Conservation (phyloP, 2,797 vertebrate species). For the Syncerus caffer region DNA sequence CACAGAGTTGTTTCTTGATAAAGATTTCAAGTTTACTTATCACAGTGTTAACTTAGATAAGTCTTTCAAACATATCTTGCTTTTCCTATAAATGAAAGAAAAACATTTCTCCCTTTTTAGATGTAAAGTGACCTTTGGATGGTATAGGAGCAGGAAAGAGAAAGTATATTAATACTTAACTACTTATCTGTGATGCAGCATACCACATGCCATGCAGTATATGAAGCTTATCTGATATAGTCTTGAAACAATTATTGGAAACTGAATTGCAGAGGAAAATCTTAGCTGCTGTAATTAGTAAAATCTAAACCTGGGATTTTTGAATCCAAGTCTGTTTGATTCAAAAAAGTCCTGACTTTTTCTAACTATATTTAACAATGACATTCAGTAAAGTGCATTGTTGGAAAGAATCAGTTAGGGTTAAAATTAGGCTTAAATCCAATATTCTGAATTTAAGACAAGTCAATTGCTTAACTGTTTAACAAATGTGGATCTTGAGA, state of each 20-base stretch:
- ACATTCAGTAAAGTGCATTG: not conserved
- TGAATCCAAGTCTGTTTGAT: not conserved
- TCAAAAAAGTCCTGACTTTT: not conserved
- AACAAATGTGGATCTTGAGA: not conserved
- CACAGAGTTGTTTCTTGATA: not conserved
- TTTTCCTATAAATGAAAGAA: constrained; percentile 50
- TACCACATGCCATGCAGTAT: not conserved
- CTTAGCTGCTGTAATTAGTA: not conserved
- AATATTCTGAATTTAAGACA: not conserved
- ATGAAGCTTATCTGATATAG: not conserved
- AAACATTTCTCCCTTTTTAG: not conserved
- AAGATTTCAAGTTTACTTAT: constrained; percentile 38
- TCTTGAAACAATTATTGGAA: not conserved
- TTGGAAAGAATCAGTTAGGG: not conserved
- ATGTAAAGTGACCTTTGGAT: not conserved
- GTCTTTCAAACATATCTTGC: constrained; percentile 48
- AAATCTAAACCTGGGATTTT: not conserved
- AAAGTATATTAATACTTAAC: not conserved
- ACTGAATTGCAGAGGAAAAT: not conserved
- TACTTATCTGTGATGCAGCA: not conserved
- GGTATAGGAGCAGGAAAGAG: not conserved
- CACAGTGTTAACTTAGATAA: constrained; percentile 32
- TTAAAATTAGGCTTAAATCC: not conserved
- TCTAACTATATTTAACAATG: not conserved
- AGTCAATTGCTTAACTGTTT: not conserved